phyloP scores from a whole-genome alignment of 2,113 vertebrate genomes.

The Rhinolophus ferrumequinum region DNA sequence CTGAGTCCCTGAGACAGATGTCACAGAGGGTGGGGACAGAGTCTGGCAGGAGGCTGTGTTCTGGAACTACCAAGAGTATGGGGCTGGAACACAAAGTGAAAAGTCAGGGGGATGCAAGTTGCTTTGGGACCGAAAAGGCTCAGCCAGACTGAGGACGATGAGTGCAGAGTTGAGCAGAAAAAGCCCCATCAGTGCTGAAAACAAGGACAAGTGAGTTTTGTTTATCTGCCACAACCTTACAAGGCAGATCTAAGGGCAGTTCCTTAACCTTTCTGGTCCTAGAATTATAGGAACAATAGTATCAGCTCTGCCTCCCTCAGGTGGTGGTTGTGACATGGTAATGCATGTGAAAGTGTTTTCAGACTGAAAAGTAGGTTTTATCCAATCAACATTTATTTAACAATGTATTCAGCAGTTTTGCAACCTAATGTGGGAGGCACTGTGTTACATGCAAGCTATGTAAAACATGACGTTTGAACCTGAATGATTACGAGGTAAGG shows the following conservation, averaged over 20 bases:
- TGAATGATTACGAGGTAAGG: not conserved
- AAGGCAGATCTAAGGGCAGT: not conserved
- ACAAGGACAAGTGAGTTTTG: not conserved
- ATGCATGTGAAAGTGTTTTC: not conserved
- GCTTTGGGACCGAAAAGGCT: not conserved
- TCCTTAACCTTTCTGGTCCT: not conserved
- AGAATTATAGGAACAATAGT: not conserved
- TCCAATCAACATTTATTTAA: not conserved
- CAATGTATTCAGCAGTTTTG: not conserved
- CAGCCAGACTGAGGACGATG: not conserved
- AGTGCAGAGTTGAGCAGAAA: not conserved
- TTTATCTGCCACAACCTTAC: not conserved
- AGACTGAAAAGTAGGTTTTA: not conserved
- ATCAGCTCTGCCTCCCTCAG: not conserved
- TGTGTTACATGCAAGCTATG: not conserved
- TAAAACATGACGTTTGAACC: not conserved
- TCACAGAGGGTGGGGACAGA: not conserved
- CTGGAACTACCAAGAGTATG: not conserved
- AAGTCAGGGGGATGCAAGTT: not conserved
- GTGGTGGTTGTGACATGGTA: not conserved
- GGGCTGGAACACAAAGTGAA: not conserved
- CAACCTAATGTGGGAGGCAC: not conserved
- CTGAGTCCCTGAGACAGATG: not conserved
- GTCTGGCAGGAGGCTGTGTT: not conserved
- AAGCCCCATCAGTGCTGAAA: not conserved